Base-by-base conservation (phyloP, 1,140 invertebrate species). In the Campoletis sonorensis region DNA sequence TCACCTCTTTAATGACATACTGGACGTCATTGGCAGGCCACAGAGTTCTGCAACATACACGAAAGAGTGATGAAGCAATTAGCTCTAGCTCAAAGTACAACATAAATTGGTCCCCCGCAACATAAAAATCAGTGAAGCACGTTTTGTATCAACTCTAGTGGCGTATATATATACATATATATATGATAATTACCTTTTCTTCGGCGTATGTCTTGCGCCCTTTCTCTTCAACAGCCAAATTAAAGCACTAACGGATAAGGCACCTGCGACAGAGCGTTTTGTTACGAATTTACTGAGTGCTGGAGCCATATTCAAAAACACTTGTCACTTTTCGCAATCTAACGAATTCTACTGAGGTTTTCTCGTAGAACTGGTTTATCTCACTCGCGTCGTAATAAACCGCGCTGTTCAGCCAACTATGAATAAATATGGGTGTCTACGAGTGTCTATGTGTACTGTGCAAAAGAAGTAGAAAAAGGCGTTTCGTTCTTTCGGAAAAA, bases 1-100 rank as follows among this genome's bases (percentile, higher is more conserved):
- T 88, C 82, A 92, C 94, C 82, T 96, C 94, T 84, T 94, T 94
- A 76, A 96, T 96, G 89, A 96, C 93, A 89, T 96, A 96, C 85
- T 96, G 95, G 82, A 96, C 94, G 85, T 95, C 94, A 84, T 95
- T 87, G 21, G 85, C 80, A 4, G 89, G 86, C 89, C 89, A 91
- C 5, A 80, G 70, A 76, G 89, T 87, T 80, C 90, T 92, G 72
- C 8, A 81, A 87, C 10, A 61, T 51, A 81, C 40, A 33, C 80
- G 27, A 78, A 40, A 30, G 40, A 73, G 64, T 79, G 40, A 79
- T 84, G 78, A 61, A 21, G 61, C 16, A 79, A 73, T 77, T 81
- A 76, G 23, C 40, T 45, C 61, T 11, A 76, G 18, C 33, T 75
- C n/a, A 21, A 70, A 58, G 54, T 58, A n/a, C 21, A 58, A 58